phyloP scores from a whole-genome alignment of 1,140 invertebrate species.

The Leptonema lineaticorne region DNA sequence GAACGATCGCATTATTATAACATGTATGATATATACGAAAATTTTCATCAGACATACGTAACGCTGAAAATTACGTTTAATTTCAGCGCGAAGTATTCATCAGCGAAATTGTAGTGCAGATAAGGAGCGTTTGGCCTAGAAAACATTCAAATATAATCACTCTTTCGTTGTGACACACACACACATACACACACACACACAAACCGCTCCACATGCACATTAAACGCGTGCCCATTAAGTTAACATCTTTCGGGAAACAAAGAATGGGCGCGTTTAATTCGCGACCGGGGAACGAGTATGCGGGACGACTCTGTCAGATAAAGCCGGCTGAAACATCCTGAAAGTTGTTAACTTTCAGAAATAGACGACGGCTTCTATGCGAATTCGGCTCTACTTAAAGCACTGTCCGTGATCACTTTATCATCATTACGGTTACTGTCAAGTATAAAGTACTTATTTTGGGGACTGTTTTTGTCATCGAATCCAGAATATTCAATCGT shows the following conservation, averaged over 20 bases:
- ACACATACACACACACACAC: not conserved
- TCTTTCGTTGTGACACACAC: not conserved
- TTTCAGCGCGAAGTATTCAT: no score
- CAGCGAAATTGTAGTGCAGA: no score
- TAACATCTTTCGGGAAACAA: slow-evolving; percentile 9
- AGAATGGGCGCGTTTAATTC: not conserved
- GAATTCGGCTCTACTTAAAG: no score
- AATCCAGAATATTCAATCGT: no score
- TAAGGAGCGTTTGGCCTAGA: not conserved
- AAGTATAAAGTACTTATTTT: no score
- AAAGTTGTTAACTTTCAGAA: slow-evolving; percentile 1
- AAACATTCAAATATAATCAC: slow-evolving; percentile 1
- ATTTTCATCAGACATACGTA: no score
- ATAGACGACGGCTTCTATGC: not conserved
- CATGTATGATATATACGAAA: no score
- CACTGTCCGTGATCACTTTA: no score
- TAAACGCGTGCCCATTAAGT: not conserved
- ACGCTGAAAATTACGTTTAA: no score
- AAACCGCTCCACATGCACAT: not conserved
- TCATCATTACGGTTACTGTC: no score
- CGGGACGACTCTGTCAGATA: not conserved
- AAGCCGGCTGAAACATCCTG: not conserved
- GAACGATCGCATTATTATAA: no score
- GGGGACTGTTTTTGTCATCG: no score
- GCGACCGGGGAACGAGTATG: not conserved